Base-by-base conservation (phyloP, 2,888 invertebrate species). In the Rutpela maculata region DNA sequence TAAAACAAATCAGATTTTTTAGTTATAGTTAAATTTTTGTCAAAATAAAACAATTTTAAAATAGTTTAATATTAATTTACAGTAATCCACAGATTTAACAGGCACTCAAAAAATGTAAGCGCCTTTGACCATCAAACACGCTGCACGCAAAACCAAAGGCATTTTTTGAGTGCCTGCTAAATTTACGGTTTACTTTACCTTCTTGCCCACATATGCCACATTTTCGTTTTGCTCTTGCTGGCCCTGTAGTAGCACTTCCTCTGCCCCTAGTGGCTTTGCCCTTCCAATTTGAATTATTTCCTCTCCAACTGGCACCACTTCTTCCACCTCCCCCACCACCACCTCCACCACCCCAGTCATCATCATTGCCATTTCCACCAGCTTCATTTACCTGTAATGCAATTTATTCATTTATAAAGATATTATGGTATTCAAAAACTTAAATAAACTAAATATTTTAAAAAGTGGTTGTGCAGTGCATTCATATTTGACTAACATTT, bases 191-290 rank as follows among this genome's bases (percentile, higher is more conserved):
- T 50, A 38, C 26, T 35, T 72, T 87, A 93, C 93, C 97, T 90
- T 94, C 94, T 84, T 93, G 91, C 10, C 94, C 92, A 88, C 97
- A 97, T 66, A 92, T 85, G 0, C 95, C 93, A 88, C 96, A 97
- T 86, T 93, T 94, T 76, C 95, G 91, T 67, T 90, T 90, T 0
- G 88, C 88, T 55, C 89, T 86, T 2, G 84, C 75, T 59, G 82
- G 83, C 17, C 82, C 82, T 19, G 83, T 81, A 6, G 82, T 18
- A 75, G 55, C 82, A 31, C 81, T 82, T 19, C 82, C 77, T 19
- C 80, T 80, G 9, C 77, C 78, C 38, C 83, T 78, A 10, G 81
- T 80, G 3, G 83, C 76, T 76, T 82, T 80, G 12, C 84, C 83
- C 17, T 81, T 81, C 65, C 85, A 85, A 73, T 81, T 82, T 56